Percentiles rank a stretch among this genome's conserved stretches.
phyloP scores from a whole-genome alignment of 2,113 vertebrate genomes.

The Pterocles burchelli region DNA sequence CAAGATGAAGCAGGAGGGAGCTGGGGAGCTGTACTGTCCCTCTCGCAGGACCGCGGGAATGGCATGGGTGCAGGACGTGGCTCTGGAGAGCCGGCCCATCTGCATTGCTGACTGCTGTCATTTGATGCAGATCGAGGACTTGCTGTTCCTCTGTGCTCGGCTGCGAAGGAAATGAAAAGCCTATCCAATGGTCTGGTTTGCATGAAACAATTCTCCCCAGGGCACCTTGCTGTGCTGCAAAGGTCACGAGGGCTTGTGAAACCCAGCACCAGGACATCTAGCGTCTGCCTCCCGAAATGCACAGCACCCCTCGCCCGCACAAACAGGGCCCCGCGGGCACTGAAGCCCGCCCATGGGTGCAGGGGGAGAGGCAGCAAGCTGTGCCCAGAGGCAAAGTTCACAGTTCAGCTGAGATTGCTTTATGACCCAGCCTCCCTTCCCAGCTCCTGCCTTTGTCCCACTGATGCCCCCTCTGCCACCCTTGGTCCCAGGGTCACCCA shows the following conservation, averaged over 20 bases:
- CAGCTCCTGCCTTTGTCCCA: fast-evolving
- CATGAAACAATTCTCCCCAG: slow-evolving; percentile 49
- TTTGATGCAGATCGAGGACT: slow-evolving; percentile 19
- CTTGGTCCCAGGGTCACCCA: fast-evolving
- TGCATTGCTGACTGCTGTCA: neutral
- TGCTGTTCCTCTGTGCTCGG: slow-evolving; percentile 40
- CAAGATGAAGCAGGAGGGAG: neutral
- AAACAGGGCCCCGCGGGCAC: neutral
- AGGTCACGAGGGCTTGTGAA: slow-evolving; percentile 46
- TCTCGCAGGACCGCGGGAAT: neutral
- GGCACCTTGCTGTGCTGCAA: slow-evolving; percentile 19
- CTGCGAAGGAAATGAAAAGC: slow-evolving; percentile 49
- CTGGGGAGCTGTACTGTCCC: neutral
- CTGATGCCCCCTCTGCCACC: neutral
- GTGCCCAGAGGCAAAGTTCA: neutral
- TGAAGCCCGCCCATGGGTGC: neutral
- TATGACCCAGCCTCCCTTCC: neutral
- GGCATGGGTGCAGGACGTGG: neutral
- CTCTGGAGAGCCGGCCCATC: neutral
- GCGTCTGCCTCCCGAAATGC: neutral
- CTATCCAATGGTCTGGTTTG: slow-evolving; percentile 57
- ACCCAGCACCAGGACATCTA: neutral
- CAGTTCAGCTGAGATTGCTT: neutral
- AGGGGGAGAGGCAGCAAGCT: neutral
- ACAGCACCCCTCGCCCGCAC: neutral